Base-by-base conservation (phyloP, 2,113 vertebrate species). In the Melanocharis versteri region DNA sequence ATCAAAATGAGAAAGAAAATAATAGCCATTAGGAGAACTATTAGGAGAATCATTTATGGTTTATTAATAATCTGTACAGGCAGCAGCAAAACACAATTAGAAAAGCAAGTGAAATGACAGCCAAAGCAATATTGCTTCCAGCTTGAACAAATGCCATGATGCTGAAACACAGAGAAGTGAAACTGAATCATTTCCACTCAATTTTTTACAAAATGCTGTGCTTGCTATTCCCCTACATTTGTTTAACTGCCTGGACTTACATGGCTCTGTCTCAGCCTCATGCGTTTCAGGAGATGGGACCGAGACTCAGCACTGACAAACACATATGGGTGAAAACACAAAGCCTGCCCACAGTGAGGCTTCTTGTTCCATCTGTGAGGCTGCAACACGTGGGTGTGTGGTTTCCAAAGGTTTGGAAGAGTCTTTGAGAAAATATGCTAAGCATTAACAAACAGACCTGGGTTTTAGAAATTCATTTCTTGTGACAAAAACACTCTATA, bases 11-110 rank as follows among this genome's bases (percentile, higher is more conserved):
- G 87, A 91, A 87, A 65, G 24, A 83, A 94, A 94, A 61, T 21
- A 93, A 57, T 14, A 71, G 18, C 44, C 48, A 82, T 78, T 82
- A 84, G n/a, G 28, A 76, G 17, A 89, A 71, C 66, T 64, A 90
- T 62, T 72, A 81, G 31, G 30, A 78, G n/a, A 87, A 72, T 57
- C 50, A 76, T 79, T 87, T 57, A 79, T 22, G 33, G 48, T 64
- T 92, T 93, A 78, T 37, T 89, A 90, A 84, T 78, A 78, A 84
- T 61, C 65, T 82, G 21, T 58, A 88, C n/a, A 91, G 62, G 71
- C 30, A 91, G 72, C 22, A 84, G 47, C 23, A 76, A 91, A 91
- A 89, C 2, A 30, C 40, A 71, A 75, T 50, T 79, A 83, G 61
- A 85, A 89, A 90, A 94, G 40, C 26, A 90, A 91, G 66, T 28